Conservation (phyloP, 2,113 vertebrate genomes). For the Dicaeum eximium region DNA sequence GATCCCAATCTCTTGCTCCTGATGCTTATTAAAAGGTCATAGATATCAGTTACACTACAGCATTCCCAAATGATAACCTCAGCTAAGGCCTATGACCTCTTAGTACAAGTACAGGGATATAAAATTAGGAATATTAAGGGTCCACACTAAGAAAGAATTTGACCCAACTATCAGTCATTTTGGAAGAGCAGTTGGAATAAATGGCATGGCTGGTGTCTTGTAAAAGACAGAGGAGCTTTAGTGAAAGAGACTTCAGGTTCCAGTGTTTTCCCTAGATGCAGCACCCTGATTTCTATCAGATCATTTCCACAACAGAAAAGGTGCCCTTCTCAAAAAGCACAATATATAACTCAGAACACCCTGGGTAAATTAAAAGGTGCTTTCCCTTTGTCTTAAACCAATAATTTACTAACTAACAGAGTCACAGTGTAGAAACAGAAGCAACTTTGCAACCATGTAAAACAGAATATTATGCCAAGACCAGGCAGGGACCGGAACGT, state of each 20-base stretch:
- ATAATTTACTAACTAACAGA: background rate
- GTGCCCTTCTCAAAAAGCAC: background rate
- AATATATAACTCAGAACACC: background rate
- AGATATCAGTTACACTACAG: conserved; percentile 64
- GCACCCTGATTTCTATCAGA: background rate
- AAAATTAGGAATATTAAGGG: conserved; percentile 49
- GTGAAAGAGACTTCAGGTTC: background rate
- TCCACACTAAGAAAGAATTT: conserved; percentile 33
- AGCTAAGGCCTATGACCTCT: conserved; percentile 54
- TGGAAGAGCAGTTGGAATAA: background rate
- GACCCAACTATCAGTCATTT: conserved; percentile 29
- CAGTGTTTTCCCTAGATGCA: background rate
- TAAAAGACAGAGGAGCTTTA: background rate
- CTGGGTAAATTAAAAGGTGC: background rate
- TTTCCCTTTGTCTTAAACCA: background rate
- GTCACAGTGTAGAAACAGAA: background rate
- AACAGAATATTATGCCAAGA: background rate
- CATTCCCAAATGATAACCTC: conserved; percentile 63
- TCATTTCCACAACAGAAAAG: background rate
- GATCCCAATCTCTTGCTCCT: conserved; percentile 67
- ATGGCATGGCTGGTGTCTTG: background rate
- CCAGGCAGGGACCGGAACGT: background rate
- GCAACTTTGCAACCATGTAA: background rate
- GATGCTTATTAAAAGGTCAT: conserved; percentile 77
- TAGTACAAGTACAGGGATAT: conserved; percentile 42